Evolutionary conservation across 1,140 invertebrate genomes (phyloP), one percentile per base, ranked within the genome.

Genomic region (Piezodorus guildinii): DNA sequence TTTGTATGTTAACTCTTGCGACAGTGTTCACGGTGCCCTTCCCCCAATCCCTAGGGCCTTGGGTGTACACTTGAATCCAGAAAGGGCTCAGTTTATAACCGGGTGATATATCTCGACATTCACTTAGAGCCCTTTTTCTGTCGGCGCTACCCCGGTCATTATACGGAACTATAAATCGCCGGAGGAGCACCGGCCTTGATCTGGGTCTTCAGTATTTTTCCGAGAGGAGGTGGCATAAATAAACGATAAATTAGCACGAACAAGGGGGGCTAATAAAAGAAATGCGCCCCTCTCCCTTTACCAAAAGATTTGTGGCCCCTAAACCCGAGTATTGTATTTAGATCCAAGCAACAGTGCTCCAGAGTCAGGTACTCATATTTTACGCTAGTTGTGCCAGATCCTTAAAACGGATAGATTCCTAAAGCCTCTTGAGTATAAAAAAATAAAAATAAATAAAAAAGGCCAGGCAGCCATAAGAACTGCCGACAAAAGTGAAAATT

Each of bases 181-280:
- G 23, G 19, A 56, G 52, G 19, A 23, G 52, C 19, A 16, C 52
- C 52, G 52, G 15, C 15, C 52, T 39, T 56, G 52, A 56, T 56
- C 52, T 56, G 23, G 17, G 52, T 56, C 52, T 56, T 56, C 52
- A 56, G 52, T 56, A 56, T 56, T 23, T 60, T 34, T 58, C 23
- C 25, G 6, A 58, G 54, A 21, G 54, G 27, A 62, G 62, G 62
- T 62, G 62, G 62, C 45, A 62, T 62, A 62, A 62, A 62, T 62
- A 62, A 62, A 43, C 62, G n/a, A 52, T 62, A 62, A 62, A 62
- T 62, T 52, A 62, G 23, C 16, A 21, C 1, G 27, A 62, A 62
- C 62, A 62, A 51, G 62, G 43, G 16, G 21, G 46, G 25, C 46
- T 62, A 62, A 62, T 62, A 62, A 62, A 62, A 62, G 62, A 62